Evolutionary conservation across 2,797 vertebrate species (phyloP).

Genomic region (Alca torda): DNA sequence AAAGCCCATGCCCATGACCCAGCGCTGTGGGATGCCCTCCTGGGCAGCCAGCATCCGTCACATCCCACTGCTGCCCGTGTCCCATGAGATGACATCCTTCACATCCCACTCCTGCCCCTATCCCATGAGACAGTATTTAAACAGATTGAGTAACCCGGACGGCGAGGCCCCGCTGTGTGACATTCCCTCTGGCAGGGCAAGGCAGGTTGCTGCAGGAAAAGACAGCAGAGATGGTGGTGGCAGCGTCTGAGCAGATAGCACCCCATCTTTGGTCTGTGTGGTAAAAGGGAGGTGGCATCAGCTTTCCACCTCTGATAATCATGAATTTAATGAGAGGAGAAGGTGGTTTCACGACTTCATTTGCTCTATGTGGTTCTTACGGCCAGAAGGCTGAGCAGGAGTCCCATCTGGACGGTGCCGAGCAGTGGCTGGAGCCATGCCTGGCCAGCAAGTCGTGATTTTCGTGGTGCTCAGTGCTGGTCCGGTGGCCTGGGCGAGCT

Average conservation of each 20-base stretch:
- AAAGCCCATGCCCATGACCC: neutral
- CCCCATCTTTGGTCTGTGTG: neutral
- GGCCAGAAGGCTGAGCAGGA: neutral
- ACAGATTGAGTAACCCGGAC: too few species aligned
- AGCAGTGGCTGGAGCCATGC: neutral
- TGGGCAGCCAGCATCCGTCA: neutral
- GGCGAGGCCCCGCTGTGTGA: neutral
- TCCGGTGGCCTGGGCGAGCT: neutral
- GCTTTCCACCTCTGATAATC: neutral
- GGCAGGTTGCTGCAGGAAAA: neutral
- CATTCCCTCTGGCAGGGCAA: neutral
- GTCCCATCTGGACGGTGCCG: neutral
- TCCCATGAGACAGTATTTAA: neutral
- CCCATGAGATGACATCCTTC: neutral
- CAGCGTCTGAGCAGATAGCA: neutral
- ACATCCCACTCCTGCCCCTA: neutral
- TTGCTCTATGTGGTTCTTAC: accelerated
- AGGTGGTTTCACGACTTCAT: neutral
- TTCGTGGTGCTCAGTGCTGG: neutral
- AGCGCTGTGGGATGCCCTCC: neutral
- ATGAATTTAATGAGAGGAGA: neutral
- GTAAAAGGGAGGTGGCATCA: neutral
- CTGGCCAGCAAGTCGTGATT: neutral
- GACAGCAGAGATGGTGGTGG: neutral
- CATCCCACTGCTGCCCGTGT: neutral